Base-by-base conservation (phyloP, 1,140 invertebrate genomes). In the Formica selysi region DNA sequence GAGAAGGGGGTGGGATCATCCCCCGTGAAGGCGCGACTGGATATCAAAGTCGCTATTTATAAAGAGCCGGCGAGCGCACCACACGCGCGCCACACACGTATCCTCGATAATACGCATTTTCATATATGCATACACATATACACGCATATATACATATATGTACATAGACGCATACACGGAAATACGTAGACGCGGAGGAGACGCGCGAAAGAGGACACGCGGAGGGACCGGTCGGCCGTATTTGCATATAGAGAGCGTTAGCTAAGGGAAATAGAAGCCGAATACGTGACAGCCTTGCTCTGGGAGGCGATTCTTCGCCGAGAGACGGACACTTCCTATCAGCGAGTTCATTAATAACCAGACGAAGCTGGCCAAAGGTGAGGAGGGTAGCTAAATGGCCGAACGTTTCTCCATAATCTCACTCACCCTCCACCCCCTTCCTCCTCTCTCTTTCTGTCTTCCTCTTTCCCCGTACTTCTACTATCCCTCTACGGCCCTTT, bases 191-290 rank as follows among this genome's bases (percentile, higher is more conserved):
- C 79, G 74, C 67, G 48, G 67, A 83, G 70, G 70, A 90, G 81
- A 79, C 83, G 78, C 88, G 84, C 78, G 78, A 84, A 88, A 86
- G 79, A 90, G 87, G 89, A 91, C 85, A 89, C 89, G 86, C 70
- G 84, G 79, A 92, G 92, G 90, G 93, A 94, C 91, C 92, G 92
- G 90, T 91, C 86, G 87, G 80, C 44, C 89, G 85, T 92, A 95
- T 95, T 95, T 95, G 94, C 95, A 95, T 95, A 95, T 95, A 95
- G 94, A 95, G 93, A 95, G 94, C 92, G 94, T 94, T 91, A 94
- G 93, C 93, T 94, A 95, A 95, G 93, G 95, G 95, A 95, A 95
- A 95, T 95, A 95, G 95, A 95, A 95, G 94, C 92, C 91, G 91
- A 93, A 91, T 95, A 95, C 94, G 94, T 95, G 95, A 95, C 94